Evolutionary conservation across 2,113 vertebrate genomes (phyloP), one percentile per base, ranked within the genome.

Genomic region (Microcebus murinus): DNA sequence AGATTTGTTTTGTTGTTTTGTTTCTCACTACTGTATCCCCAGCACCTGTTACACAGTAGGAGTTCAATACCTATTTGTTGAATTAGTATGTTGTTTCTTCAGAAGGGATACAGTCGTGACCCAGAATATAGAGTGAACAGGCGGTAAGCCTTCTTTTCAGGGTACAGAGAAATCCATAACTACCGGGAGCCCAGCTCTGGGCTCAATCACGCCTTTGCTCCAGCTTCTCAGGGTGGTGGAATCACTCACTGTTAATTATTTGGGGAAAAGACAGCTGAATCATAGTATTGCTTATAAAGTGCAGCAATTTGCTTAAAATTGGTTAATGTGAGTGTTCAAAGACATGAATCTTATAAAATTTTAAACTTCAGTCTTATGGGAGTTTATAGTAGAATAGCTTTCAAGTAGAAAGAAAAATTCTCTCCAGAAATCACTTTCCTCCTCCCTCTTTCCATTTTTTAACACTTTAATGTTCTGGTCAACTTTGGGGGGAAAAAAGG

Each of bases 301-400:
- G 29, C 36, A 50, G 55, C 52, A 57, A 61, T 97, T 94, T 97
- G n/a, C 73, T 96, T 86, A 74, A 90, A 92, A 97, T 67, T 67
- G 57, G 68, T 91, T 89, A 94, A 48, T 68, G 65, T 90, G 55
- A 70, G 11, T 50, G 39, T 29, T 92, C 65, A 55, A 63, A 67
- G 20, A 21, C 45, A 61, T 90, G 84, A 71, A 39, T n/a, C 34
- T 83, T 70, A 87, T 4, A 84, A 27, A 76, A 55, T 85, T 71
- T 82, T 36, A 88, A 48, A 42, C 34, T 48, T 82, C 29, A 39
- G 5, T 85, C 13, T 92, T 77, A 36, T 2, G 18, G 45, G 57
- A 52, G 17, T 55, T 95, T 45, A 86, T 61, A 82, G n/a, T 39
- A 63, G 31, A 77, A 73, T 3, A 83, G 29, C 63, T 95, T 89